Evolutionary conservation across 2,888 invertebrate species (phyloP).

Genomic region (Zhuqinia jingwanae): DNA sequence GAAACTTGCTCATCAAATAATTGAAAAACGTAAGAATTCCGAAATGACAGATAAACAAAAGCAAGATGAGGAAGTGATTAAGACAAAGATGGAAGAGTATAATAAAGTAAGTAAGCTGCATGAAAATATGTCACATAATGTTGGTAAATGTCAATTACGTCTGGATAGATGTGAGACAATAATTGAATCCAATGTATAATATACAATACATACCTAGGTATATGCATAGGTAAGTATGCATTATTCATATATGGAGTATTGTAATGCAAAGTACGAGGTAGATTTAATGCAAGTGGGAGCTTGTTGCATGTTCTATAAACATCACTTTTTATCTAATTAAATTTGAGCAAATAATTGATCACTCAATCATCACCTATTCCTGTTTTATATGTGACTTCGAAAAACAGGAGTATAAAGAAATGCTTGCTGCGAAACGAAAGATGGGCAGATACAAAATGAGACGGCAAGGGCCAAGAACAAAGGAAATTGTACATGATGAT

Average conservation of each 20-base stretch:
- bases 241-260: neutral
- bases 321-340: no score
- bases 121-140: no score
- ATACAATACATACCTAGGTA: no score
- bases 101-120: slow-evolving; percentile 81
- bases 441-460: slow-evolving; percentile 84
- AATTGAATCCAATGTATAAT: no score
- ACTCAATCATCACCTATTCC: neutral
- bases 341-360: no score
- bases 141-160: no score
- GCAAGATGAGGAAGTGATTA: slow-evolving; percentile 85
- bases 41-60: slow-evolving; percentile 85
- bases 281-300: neutral
- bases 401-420: slow-evolving; percentile 84
- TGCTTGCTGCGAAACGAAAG: slow-evolving; percentile 84
- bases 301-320: neutral
- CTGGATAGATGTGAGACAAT: no score
- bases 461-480: slow-evolving; percentile 84
- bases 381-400: no score
- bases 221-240: no score
- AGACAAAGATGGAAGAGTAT: slow-evolving; percentile 86
- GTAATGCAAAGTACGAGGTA: neutral
- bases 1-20: slow-evolving; percentile 86
- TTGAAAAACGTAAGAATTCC: slow-evolving; percentile 85
- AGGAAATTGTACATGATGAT: slow-evolving; percentile 82